Percentiles rank a stretch among this genome's conserved stretches.
Conservation (phyloP, 1,140 invertebrate genomes). For the Zaprionus gabonicus region DNA sequence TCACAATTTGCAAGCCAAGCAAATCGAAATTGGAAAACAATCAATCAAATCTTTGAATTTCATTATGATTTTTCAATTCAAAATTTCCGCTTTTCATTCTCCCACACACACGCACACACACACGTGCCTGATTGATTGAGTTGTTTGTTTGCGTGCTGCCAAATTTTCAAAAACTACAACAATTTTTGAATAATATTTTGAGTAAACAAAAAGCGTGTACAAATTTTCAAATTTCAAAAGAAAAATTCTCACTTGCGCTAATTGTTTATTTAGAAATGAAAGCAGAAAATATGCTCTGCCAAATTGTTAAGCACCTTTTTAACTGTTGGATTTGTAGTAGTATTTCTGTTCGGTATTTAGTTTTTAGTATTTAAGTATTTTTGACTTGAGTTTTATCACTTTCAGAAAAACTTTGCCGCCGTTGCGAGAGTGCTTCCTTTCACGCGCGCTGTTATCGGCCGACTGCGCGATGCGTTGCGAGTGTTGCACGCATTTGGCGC, state of each 20-base stretch:
- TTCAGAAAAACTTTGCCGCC: not conserved
- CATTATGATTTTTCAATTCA: not conserved
- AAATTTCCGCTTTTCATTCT: not conserved
- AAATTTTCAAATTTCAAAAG: not conserved
- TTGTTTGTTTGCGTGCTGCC: slow-evolving; percentile 1
- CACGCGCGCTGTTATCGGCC: slow-evolving; percentile 54
- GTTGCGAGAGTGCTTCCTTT: slow-evolving; percentile 35
- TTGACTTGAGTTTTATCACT: slow-evolving; percentile 3
- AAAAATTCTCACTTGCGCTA: not conserved
- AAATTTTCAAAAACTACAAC: not conserved
- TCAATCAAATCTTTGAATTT: not conserved
- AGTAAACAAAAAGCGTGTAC: not conserved
- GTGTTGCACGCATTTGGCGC: slow-evolving; percentile 53
- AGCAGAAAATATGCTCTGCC: not conserved
- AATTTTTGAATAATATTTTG: slow-evolving; percentile 2
- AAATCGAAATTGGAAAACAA: not conserved
- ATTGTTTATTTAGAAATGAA: not conserved
- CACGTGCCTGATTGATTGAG: not conserved
- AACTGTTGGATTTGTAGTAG: not conserved
- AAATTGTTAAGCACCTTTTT: slow-evolving; percentile 2
- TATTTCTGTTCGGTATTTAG: not conserved
- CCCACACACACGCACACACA: not conserved
- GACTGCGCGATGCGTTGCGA: slow-evolving; percentile 40
- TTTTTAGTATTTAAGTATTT: not conserved
- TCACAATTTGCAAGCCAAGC: no score